These are phyloP conservation scores for Cephus nigrinus DNA, from an alignment of 2,888 invertebrate genomes.

Conservation along the genomic window DNA sequence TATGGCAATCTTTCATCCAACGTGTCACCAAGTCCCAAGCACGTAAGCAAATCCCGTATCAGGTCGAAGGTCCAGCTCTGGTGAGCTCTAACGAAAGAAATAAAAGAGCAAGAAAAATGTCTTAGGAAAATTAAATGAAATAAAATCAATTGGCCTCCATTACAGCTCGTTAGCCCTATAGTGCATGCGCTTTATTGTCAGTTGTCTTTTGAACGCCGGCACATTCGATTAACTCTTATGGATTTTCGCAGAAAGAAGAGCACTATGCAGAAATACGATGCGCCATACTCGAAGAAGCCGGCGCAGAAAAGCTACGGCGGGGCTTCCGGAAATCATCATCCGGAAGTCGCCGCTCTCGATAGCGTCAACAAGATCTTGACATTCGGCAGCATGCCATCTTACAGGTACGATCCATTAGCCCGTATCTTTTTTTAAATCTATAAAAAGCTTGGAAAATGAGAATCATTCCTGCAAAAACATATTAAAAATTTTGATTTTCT, in stretches of 20 bases:
- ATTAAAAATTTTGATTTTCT: no score
- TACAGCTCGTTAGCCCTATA: slow-evolving; percentile 30
- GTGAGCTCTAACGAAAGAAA: neutral
- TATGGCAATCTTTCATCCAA: neutral
- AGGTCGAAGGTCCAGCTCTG: neutral
- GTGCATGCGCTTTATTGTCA: slow-evolving; percentile 57
- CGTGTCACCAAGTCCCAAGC: neutral
- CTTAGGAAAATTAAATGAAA: neutral
- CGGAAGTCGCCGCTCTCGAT: slow-evolving; percentile 83
- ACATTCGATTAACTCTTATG: slow-evolving; percentile 19
- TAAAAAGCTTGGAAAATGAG: neutral
- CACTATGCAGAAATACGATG: slow-evolving; percentile 88
- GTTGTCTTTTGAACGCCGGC: slow-evolving; percentile 29
- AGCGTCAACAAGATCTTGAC: slow-evolving; percentile 85
- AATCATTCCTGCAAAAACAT: neutral
- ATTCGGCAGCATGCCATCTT: slow-evolving; percentile 80
- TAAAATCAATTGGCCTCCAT: neutral
- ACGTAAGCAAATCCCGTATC: neutral
- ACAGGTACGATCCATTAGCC: slow-evolving; percentile 72
- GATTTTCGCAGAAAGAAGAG: slow-evolving; percentile 80
- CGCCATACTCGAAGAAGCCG: slow-evolving; percentile 87
- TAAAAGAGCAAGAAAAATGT: neutral
- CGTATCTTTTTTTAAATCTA: neutral
- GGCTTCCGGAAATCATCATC: slow-evolving; percentile 78
- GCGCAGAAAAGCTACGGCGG: slow-evolving; percentile 79